Base-by-base conservation (phyloP, 2,888 invertebrate genomes). In the Eupithecia subfuscata region DNA sequence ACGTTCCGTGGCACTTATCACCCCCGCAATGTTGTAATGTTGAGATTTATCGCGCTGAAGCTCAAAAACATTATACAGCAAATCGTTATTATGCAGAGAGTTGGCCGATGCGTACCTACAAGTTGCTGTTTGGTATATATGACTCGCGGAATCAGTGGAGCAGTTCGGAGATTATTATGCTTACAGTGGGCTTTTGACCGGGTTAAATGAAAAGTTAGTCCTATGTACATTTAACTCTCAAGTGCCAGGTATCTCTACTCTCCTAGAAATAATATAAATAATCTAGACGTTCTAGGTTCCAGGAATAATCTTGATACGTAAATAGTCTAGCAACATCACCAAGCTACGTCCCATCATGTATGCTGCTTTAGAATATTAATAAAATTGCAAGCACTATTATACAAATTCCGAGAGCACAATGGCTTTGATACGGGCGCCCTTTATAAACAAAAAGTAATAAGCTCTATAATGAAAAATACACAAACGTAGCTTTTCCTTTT, bases 51-150 rank as follows among this genome's bases (percentile, higher is more conserved):
- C 70, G 76, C 71, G 71, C 71, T 74, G 74, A 78, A 78, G 78
- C 80, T 79, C 79, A 80, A 78, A 81, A 81, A 81, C 78, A 78
- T 76, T 77, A 81, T 34, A 80, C 80, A 80, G 48, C 73, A 76
- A 79, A 78, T 80, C 78, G 77, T 81, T 79, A 73, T 78, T 74
- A 77, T 74, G 69, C 64, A 75, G 67, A 37, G 70, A 79, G 78
- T 76, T 77, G 71, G 70, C 74, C 64, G 72, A 76, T 67, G 75
- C 72, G 22, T 11, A 56, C 8, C 74, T 75, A 74, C 74, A 64
- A 77, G 69, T 74, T 69, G 40, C 48, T 76, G 69, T 76, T 60
- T 25, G 76, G 65, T 71, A 74, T 71, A 71, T 68, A 73, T 63
- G n/a, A 68, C 18, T 64, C 34, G 16, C 40, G 16, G 68, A 71